Evolutionary conservation across 1,140 invertebrate genomes (phyloP), one percentile per base, ranked within the genome.

Genomic region (Parasteatoda tepidariorum): DNA sequence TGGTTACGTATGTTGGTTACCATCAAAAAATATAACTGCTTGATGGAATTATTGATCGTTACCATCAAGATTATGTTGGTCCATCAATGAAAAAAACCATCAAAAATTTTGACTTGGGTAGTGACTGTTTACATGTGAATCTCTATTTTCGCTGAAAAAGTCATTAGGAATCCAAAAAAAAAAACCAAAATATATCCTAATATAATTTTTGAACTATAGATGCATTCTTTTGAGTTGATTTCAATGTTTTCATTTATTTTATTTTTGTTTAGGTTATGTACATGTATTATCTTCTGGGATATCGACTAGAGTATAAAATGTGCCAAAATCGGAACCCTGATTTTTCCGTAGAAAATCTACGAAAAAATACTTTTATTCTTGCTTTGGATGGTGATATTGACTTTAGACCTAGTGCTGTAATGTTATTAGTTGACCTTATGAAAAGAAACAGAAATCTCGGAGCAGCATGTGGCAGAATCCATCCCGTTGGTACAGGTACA

Each of bases 351-450:
- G 7, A n/a, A 13, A 0, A 97, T 33, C 59, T 5, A n/a, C 31
- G 3, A 11, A 38, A 99, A 89, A 99, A 99, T 87, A 99, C 98
- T 0, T 99, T 94, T 88, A 84, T 99, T 22, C 89, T 99, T 22
- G 98, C 98, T 11, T 90, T 99, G 5, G 98, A 99, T 87, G 98
- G 98, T 68, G 97, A 99, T 87, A 98, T 99, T 88, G 97, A 99
- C 90, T 99, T 99, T 89, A 95, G 97, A 88, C 97, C 98, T 0
- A 93, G 94, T 85, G 98, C 98, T 78, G 97, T 99, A 0, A 93
- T 96, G 85, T 90, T 99, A 13, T 90, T 99, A 11, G 93, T 99
- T 4, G 97, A 99, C 93, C 93, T 99, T 86, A 98, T 99, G 97
- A 98, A 98, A 88, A 99, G 98, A 88, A 99, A 99, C 88, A 94